These are phyloP conservation scores for Cryptocephalus primarius DNA, from an alignment of 2,888 invertebrate species.

Conservation along the genomic window DNA sequence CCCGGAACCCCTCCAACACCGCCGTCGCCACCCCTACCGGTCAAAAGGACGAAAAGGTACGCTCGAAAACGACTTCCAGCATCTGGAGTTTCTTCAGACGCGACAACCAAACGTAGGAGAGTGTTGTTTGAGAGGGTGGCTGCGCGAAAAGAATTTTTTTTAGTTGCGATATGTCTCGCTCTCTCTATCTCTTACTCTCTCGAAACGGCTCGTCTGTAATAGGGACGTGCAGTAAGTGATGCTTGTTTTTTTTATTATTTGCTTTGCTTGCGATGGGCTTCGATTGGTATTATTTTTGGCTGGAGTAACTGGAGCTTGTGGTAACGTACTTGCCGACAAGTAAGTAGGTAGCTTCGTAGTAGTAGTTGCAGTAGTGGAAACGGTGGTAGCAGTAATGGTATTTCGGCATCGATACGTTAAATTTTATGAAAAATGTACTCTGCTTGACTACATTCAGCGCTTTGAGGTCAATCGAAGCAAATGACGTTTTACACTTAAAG, in stretches of 20 bases:
- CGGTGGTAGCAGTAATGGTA: not conserved
- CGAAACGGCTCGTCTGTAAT: conserved; percentile 1
- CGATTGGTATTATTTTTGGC: not conserved
- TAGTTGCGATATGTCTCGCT: conserved; percentile 23
- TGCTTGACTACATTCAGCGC: too few species aligned
- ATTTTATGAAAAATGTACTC: too few species aligned
- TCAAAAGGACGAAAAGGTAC: conserved; percentile 49
- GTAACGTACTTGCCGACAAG: too few species aligned
- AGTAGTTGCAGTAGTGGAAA: not conserved
- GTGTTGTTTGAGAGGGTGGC: conserved; percentile 10
- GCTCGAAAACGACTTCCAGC: conserved; percentile 48
- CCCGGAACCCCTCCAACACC: conserved; percentile 12
- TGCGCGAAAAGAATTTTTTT: conserved; percentile 22
- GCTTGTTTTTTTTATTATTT: conserved; percentile 33
- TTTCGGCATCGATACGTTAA: too few species aligned
- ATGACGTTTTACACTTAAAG: too few species aligned
- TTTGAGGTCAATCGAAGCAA: too few species aligned
- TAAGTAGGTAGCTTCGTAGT: conserved; percentile 1
- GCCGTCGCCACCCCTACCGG: not conserved
- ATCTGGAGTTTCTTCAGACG: conserved; percentile 56
- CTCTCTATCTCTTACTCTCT: conserved; percentile 1
- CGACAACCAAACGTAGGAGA: conserved; percentile 40
- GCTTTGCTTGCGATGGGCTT: conserved; percentile 14
- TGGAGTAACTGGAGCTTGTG: conserved; percentile 6
- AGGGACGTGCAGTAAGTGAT: conserved; percentile 35